phyloP scores from a whole-genome alignment of 1,140 invertebrate genomes.

The Drosophila tani region DNA sequence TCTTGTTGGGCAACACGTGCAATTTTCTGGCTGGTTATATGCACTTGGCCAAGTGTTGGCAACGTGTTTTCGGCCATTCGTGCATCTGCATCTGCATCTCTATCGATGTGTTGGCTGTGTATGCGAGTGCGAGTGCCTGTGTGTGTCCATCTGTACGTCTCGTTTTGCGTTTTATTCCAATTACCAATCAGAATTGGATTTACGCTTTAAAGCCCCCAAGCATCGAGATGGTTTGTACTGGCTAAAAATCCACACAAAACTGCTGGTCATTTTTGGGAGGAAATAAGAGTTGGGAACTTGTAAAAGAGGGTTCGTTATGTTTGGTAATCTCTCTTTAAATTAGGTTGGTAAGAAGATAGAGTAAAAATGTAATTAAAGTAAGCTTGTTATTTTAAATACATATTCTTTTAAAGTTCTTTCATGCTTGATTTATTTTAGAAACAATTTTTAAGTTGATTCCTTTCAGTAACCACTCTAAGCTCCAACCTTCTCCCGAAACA shows the following conservation, averaged over 20 bases:
- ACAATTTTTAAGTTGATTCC: no score
- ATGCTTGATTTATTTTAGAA: not conserved
- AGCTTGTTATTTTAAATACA: not conserved
- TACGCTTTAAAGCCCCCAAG: constrained; percentile 54
- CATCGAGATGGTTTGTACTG: not conserved
- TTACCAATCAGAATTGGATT: constrained; percentile 78
- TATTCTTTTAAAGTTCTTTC: no score
- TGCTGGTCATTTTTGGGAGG: not conserved
- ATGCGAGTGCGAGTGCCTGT: constrained; percentile 4
- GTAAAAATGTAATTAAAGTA: not conserved
- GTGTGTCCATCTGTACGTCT: constrained; percentile 12
- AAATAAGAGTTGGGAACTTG: not conserved
- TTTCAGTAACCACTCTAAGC: no score
- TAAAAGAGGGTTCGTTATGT: not conserved
- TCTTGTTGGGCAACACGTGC: constrained; percentile 63
- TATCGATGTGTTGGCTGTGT: constrained; percentile 3
- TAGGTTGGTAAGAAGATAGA: not conserved
- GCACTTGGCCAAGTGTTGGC: constrained; percentile 39
- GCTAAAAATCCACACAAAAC: not conserved
- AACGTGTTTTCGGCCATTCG: constrained; percentile 46
- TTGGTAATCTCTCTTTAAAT: not conserved
- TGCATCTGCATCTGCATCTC: constrained; percentile 18
- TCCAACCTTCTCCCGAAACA: not conserved
- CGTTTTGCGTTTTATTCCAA: constrained; percentile 65
- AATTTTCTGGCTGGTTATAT: constrained; percentile 51